These are phyloP conservation scores for Vanessa cardui DNA, from an alignment of 2,888 invertebrate genomes.

Conservation along the genomic window DNA sequence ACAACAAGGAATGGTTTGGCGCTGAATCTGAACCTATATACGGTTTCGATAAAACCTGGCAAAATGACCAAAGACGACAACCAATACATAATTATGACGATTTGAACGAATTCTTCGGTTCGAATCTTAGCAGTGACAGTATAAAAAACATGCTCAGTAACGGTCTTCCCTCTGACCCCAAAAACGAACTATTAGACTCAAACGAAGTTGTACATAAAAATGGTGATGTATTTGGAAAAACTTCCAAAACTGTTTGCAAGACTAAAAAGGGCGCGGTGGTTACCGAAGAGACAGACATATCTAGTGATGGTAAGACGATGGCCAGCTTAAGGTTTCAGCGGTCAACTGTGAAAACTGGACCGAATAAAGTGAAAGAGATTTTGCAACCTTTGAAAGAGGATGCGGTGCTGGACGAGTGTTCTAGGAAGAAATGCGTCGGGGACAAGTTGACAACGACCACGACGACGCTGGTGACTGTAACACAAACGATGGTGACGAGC, in stretches of 20 bases:
- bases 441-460: slow-evolving; percentile 72
- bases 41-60: slow-evolving; percentile 71
- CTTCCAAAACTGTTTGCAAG: slow-evolving; percentile 67
- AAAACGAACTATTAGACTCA: slow-evolving; percentile 64
- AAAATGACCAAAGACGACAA: slow-evolving; percentile 80
- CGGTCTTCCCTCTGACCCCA: slow-evolving; percentile 67
- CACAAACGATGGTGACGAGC: slow-evolving; percentile 72
- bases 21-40: slow-evolving; percentile 70
- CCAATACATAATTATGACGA: slow-evolving; percentile 74
- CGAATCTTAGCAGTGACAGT: slow-evolving; percentile 63
- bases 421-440: slow-evolving; percentile 69
- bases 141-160: slow-evolving; percentile 72
- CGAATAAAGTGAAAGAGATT: slow-evolving; percentile 67
- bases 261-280: slow-evolving; percentile 73
- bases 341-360: slow-evolving; percentile 69
- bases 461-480: slow-evolving; percentile 74
- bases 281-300: slow-evolving; percentile 74
- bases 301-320: slow-evolving; percentile 68
- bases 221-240: slow-evolving; percentile 72
- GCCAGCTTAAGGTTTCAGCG: slow-evolving; percentile 74
- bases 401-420: slow-evolving; percentile 62
- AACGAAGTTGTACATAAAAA: slow-evolving; percentile 68
- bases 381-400: slow-evolving; percentile 70
- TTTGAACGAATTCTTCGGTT: slow-evolving; percentile 68
- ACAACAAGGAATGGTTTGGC: slow-evolving; percentile 54